Evolutionary conservation across 1,140 invertebrate species (phyloP), one percentile per base, ranked within the genome.

Genomic region (Macrocentrus cingulum): DNA sequence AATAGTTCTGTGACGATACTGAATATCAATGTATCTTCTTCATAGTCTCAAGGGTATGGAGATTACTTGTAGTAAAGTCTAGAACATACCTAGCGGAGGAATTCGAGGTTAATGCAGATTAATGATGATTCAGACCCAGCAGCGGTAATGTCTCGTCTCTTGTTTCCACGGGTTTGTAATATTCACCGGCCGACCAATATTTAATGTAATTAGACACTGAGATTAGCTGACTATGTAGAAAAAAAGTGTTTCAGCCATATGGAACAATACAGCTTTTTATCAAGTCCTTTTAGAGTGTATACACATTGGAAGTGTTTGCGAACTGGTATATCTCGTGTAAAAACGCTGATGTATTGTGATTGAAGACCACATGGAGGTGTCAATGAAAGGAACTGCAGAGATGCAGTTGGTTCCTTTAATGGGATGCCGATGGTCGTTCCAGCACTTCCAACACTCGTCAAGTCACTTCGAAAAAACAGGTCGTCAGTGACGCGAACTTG

Each of bases 51-150:
- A 11, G 49, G 19, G 49, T 4, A 7, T 5, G 15, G 34, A 20
- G 15, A 39, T 52, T 52, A 39, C 32, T 20, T 54, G 19, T 39
- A 19, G 32, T 39, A 52, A 52, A 37, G 49, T 37, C 49, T 39
- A 25, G 18, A 6, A 4, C 36, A 39, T 39, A 44, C 18, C 34
- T 19, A 19, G 22, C 49, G 7, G 2, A 60, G 63, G 66, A 78
- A 78, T 71, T 78, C 71, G 68, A 68, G 71, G 39, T 70, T 77
- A 78, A 78, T 77, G 70, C 74, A 75, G 72, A 76, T 71, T 80
- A 80, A 80, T 80, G 74, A 75, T 77, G 77, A 80, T 77, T 79
- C 79, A 71, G 63, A 23, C 37, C 19, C 61, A 61, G 65, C 64
- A 66, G 70, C 60, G 32, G 9, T 52, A 2, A 44, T 49, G 37